Conservation (phyloP, 2,888 invertebrate species). For the Mermis nigrescens region DNA sequence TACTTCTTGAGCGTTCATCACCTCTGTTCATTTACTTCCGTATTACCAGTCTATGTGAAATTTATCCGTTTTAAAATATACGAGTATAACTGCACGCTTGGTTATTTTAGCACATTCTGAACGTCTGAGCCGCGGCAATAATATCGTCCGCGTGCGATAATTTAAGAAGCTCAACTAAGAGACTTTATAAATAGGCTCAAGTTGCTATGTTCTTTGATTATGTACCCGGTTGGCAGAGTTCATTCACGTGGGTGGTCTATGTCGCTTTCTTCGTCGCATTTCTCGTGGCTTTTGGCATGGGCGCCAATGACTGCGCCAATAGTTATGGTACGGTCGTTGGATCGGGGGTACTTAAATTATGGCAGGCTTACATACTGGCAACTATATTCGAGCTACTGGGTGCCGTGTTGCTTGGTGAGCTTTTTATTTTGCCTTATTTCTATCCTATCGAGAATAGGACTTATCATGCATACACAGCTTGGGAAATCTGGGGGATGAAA, state of each 20-base stretch:
- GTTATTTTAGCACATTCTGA: too few relatives aligned
- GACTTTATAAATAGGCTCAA: too few relatives aligned
- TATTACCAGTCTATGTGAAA: too few relatives aligned
- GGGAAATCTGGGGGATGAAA: neutral
- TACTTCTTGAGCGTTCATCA: too few relatives aligned
- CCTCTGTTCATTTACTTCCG: too few relatives aligned
- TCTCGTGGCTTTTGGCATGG: slow-evolving; percentile 14
- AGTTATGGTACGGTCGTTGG: slow-evolving; percentile 15
- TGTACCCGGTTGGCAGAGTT: slow-evolving; percentile 5
- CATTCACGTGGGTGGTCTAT: slow-evolving; percentile 10
- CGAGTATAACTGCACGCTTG: too few relatives aligned
- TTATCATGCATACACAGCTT: too few relatives aligned
- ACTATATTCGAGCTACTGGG: slow-evolving; percentile 13
- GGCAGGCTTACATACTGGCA: slow-evolving; percentile 14
- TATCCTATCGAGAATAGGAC: too few relatives aligned
- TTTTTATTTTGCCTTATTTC: neutral
- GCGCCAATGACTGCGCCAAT: slow-evolving; percentile 16
- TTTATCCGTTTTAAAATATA: too few relatives aligned
- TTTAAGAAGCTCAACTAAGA: too few relatives aligned
- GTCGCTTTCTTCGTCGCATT: slow-evolving; percentile 14
- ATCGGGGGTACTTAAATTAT: slow-evolving; percentile 13
- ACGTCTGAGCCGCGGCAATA: too few relatives aligned
- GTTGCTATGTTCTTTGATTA: slow-evolving; percentile 2
- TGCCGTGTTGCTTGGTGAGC: slow-evolving; percentile 11
- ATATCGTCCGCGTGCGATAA: too few relatives aligned